Conservation (phyloP, 2,888 invertebrate genomes). For the Lepidonotus clava region DNA sequence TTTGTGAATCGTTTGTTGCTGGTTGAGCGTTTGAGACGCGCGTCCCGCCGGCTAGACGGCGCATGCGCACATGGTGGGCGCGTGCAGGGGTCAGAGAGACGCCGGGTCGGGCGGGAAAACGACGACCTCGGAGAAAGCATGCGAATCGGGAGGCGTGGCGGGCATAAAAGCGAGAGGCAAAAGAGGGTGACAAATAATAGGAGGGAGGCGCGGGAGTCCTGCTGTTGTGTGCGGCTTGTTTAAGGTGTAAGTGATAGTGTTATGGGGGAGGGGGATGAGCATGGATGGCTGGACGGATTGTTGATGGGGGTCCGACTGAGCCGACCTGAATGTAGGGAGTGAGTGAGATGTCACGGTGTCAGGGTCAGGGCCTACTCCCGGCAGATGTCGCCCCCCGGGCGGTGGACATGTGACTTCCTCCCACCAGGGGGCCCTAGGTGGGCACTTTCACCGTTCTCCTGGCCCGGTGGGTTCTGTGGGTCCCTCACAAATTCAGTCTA, state of each 20-base stretch:
- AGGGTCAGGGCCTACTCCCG: too few relatives aligned
- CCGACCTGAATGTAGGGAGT: too few relatives aligned
- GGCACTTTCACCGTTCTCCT: not conserved
- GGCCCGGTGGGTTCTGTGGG: not conserved
- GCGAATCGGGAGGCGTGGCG: not conserved
- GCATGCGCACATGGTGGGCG: not conserved
- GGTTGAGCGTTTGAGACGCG: not conserved
- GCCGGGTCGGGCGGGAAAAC: not conserved
- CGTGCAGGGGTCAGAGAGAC: not conserved
- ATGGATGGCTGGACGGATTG: too few relatives aligned
- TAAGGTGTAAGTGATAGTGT: slow-evolving; percentile 15
- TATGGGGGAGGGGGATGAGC: too few relatives aligned
- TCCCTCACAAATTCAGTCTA: too few relatives aligned
- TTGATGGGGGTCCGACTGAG: too few relatives aligned
- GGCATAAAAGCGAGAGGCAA: not conserved
- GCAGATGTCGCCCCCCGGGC: slow-evolving; percentile 22
- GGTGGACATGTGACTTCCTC: not conserved
- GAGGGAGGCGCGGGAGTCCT: not conserved
- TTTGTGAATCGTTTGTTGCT: slow-evolving; percentile 37
- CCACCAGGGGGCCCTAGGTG: not conserved
- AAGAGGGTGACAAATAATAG: not conserved
- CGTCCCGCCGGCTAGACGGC: not conserved
- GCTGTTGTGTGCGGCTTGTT: not conserved
- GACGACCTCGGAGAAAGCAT: not conserved
- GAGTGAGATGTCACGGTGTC: too few relatives aligned